A percentile compares a stretch with the other conserved stretches of the same genome.
Evolutionary conservation across 2,797 vertebrate species (phyloP).

Genomic region (Pseudochaenichthys georgianus): DNA sequence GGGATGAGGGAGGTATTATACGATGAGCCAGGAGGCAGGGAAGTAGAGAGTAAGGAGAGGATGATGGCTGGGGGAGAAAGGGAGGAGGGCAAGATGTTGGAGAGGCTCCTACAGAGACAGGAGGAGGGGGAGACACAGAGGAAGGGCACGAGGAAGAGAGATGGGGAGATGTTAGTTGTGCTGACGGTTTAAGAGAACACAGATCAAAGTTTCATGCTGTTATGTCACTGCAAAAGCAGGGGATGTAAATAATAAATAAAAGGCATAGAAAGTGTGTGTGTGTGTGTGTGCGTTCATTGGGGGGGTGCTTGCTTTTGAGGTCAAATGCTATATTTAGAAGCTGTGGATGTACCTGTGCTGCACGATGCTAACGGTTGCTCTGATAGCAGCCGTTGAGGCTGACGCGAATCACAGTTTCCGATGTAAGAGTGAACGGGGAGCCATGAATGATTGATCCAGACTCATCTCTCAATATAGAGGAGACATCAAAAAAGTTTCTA

Average conservation of each 20-base stretch:
- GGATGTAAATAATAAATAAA: slow-evolving; percentile 77
- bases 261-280: slow-evolving; percentile 44
- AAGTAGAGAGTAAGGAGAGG: slow-evolving; percentile 24
- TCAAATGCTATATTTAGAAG: slow-evolving; percentile 66
- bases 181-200: slow-evolving; percentile 78
- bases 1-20: slow-evolving; percentile 64
- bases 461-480: slow-evolving; percentile 54
- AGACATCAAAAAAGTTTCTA: slow-evolving; percentile 46
- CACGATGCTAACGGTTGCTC: slow-evolving; percentile 65
- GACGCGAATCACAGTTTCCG: slow-evolving; percentile 70
- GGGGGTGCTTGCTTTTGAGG: slow-evolving; percentile 55
- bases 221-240: slow-evolving; percentile 77
- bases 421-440: slow-evolving; percentile 58
- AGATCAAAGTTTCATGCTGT: slow-evolving; percentile 83
- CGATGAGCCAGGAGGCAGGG: slow-evolving; percentile 42
- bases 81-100: slow-evolving; percentile 36
- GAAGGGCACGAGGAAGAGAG: slow-evolving; percentile 32
- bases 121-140: slow-evolving; percentile 18
- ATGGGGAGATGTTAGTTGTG: slow-evolving; percentile 68
- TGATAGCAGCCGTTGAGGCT: slow-evolving; percentile 56
- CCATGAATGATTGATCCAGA: slow-evolving; percentile 74
- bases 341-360: slow-evolving; percentile 56
- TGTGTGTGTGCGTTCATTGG: slow-evolving; percentile 15
- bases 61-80: slow-evolving; percentile 25
- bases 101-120: slow-evolving; percentile 40